Percentiles rank a stretch among this genome's conserved stretches.
Evolutionary conservation across 1,140 invertebrate species (phyloP).

Genomic region (Zaprionus vittiger): DNA sequence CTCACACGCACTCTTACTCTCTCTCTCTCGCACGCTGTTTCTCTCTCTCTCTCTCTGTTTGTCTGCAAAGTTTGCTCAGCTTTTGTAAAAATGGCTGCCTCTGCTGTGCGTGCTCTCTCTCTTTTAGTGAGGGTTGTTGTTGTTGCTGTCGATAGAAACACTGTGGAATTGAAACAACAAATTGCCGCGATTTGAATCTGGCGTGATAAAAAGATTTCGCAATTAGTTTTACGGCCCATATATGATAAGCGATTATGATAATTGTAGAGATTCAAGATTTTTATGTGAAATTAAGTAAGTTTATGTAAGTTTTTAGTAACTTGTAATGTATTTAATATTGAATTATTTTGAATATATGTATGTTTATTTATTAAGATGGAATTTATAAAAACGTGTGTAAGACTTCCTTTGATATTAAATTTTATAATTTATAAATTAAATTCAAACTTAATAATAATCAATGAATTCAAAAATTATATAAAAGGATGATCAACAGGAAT

Average conservation of each 20-base stretch:
- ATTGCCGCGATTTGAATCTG: constrained; percentile 28
- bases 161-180: constrained; percentile 52
- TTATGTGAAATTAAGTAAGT: neutral
- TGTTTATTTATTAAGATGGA: neutral
- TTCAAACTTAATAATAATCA: neutral
- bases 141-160: constrained; percentile 30
- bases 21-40: constrained; percentile 28
- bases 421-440: neutral
- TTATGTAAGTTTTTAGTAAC: neutral
- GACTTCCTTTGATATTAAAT: neutral
- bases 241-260: neutral
- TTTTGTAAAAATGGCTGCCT: constrained; percentile 77
- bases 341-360: neutral
- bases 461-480: too few species aligned
- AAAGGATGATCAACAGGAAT: too few species aligned
- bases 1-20: constrained; percentile 18
- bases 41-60: constrained; percentile 5
- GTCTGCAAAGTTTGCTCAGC: constrained; percentile 63
- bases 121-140: constrained; percentile 40
- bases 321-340: neutral
- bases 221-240: constrained; percentile 2
- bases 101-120: constrained; percentile 14
- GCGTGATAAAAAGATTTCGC: constrained; percentile 8
- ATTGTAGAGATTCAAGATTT: neutral
- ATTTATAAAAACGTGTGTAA: neutral